Percentiles rank a stretch among this genome's conserved stretches.
Conservation (phyloP, 1,140 invertebrate species). For the Camponotus floridanus region DNA sequence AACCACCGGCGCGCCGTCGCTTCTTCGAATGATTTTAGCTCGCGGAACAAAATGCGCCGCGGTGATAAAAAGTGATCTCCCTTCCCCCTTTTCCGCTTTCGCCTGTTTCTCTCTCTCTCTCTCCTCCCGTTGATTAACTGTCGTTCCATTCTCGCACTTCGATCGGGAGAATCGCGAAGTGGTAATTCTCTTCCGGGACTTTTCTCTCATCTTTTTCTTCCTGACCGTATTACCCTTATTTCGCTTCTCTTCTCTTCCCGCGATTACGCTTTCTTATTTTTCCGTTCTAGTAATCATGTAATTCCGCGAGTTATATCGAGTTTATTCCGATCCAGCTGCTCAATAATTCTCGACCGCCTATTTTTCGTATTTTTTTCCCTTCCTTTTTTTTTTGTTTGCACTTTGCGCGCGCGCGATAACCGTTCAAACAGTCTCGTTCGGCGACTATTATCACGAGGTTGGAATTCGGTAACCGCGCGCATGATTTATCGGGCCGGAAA, state of each 20-base stretch:
- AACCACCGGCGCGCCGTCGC: conserved; percentile 49
- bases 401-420: conserved; percentile 22
- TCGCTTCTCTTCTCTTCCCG: not conserved
- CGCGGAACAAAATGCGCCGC: conserved; percentile 59
- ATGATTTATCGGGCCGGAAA: conserved; percentile 61
- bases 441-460: conserved; percentile 52
- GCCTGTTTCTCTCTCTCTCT: not conserved
- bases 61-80: conserved; percentile 69
- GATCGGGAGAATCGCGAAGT: conserved; percentile 54
- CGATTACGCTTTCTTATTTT: conserved; percentile 29
- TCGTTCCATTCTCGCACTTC: conserved; percentile 59
- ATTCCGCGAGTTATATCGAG: conserved; percentile 23
- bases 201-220: not conserved
- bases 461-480: conserved; percentile 57
- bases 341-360: conserved; percentile 10
- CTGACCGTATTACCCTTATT: conserved; percentile 35
- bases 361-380: not conserved
- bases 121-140: conserved; percentile 69
- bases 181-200: conserved; percentile 33
- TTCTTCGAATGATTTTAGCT: conserved; percentile 67
- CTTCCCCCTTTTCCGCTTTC: not conserved
- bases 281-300: conserved; percentile 35
- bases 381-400: not conserved
- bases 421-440: conserved; percentile 44
- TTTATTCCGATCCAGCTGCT: conserved; percentile 32